phyloP scores from a whole-genome alignment of 1,140 invertebrate genomes.

The Idris sp. region DNA sequence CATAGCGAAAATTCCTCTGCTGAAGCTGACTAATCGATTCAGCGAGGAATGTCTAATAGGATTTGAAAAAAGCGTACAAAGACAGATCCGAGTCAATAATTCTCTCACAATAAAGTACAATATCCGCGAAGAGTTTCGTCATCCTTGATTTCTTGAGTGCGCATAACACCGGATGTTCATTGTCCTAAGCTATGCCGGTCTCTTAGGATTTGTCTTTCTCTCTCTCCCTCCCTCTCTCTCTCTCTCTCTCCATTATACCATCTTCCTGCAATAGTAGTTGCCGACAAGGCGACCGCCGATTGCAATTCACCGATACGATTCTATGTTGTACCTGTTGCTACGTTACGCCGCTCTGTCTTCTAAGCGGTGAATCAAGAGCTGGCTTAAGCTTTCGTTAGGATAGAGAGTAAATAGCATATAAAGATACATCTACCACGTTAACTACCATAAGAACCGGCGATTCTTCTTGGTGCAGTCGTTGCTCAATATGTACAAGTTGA shows the following conservation, averaged over 20 bases:
- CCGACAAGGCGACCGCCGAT: slow-evolving; percentile 74
- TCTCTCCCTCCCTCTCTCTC: no score
- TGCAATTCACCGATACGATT: slow-evolving; percentile 76
- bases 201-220: slow-evolving; percentile 48
- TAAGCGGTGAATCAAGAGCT: slow-evolving; percentile 56
- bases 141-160: slow-evolving; percentile 52
- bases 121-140: slow-evolving; percentile 49
- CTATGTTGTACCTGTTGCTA: slow-evolving; percentile 66
- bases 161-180: slow-evolving; percentile 61
- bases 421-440: slow-evolving; percentile 67
- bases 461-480: slow-evolving; percentile 38
- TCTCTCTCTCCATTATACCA: slow-evolving; percentile 64
- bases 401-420: slow-evolving; percentile 60
- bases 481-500: slow-evolving; percentile 65
- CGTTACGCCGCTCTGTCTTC: slow-evolving; percentile 57
- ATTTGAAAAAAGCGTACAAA: slow-evolving; percentile 27
- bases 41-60: slow-evolving; percentile 3
- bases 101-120: slow-evolving; percentile 33
- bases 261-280: slow-evolving; percentile 66
- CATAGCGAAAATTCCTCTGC: not conserved
- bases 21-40: slow-evolving; percentile 6
- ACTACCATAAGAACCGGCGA: slow-evolving; percentile 63
- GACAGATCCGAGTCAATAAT: slow-evolving; percentile 31
- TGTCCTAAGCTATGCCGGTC: slow-evolving; percentile 52
- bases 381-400: slow-evolving; percentile 60